A percentile compares a stretch with the other conserved stretches of the same genome.
Conservation (phyloP, 2,797 vertebrate genomes). For the Tarsius wallacei region DNA sequence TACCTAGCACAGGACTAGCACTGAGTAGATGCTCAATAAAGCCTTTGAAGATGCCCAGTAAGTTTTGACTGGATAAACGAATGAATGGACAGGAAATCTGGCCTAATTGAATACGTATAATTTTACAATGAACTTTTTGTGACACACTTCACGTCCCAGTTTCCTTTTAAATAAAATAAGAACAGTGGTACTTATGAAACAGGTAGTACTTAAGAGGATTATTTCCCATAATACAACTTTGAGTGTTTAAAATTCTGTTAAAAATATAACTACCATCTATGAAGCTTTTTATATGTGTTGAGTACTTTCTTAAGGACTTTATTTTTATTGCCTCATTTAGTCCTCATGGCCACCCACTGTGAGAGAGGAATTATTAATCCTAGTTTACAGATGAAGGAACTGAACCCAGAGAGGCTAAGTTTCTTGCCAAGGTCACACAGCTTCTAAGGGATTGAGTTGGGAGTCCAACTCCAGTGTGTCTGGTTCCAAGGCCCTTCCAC, state of each 20-base stretch:
- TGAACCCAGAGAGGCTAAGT: conserved; percentile 48
- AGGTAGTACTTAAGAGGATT: conserved; percentile 48
- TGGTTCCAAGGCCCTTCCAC: not conserved
- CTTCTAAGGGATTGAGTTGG: not conserved
- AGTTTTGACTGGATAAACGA: conserved; percentile 7
- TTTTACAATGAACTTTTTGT: conserved; percentile 42
- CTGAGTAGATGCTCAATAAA: no score
- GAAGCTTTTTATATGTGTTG: conserved; percentile 81
- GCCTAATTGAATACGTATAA: conserved; percentile 2
- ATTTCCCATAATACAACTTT: conserved; percentile 40
- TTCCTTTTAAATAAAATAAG: conserved; percentile 54
- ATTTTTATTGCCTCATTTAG: conserved; percentile 73
- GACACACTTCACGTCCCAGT: not conserved
- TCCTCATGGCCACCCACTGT: conserved; percentile 41
- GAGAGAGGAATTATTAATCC: conserved; percentile 43
- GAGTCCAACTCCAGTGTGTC: not conserved
- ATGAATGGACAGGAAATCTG: not conserved
- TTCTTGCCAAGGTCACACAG: conserved; percentile 37
- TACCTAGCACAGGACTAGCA: no score
- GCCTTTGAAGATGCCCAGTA: not conserved
- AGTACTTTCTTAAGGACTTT: conserved; percentile 72
- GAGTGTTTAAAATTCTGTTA: conserved; percentile 81
- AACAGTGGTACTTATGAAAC: conserved; percentile 57
- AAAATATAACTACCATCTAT: conserved; percentile 79
- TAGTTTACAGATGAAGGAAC: conserved; percentile 33